These are phyloP conservation scores for Dasypus novemcinctus DNA, from an alignment of 2,113 vertebrate genomes.

Conservation along the genomic window DNA sequence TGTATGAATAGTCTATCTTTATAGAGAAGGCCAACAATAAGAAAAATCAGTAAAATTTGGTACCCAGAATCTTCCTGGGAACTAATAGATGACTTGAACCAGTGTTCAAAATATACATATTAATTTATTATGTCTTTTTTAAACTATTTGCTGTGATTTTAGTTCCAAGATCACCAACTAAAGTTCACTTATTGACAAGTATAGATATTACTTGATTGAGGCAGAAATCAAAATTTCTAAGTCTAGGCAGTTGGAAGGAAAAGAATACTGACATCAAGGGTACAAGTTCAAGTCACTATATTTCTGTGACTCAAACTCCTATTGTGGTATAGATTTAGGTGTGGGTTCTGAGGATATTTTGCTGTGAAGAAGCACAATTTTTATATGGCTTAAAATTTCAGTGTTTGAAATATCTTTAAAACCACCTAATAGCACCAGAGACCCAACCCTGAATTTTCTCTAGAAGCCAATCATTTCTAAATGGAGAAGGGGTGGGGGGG, in stretches of 20 bases:
- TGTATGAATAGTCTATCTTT: background rate
- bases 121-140: background rate
- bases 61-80: background rate
- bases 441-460: background rate
- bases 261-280: background rate
- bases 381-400: background rate
- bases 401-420: conserved; percentile 1
- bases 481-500: background rate
- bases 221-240: conserved; percentile 10
- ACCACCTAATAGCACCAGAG: background rate
- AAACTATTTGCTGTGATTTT: conserved; percentile 5
- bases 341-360: background rate
- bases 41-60: background rate
- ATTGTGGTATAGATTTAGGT: background rate
- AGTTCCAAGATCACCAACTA: background rate
- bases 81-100: background rate
- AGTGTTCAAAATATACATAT: background rate
- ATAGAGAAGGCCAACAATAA: background rate
- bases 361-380: background rate
- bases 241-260: background rate
- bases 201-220: background rate
- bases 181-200: background rate
- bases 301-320: background rate
- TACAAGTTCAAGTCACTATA: background rate
- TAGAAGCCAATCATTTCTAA: conserved; percentile 5